Conservation (phyloP, 1,140 invertebrate species). For the Akabosia matsudoensis region DNA sequence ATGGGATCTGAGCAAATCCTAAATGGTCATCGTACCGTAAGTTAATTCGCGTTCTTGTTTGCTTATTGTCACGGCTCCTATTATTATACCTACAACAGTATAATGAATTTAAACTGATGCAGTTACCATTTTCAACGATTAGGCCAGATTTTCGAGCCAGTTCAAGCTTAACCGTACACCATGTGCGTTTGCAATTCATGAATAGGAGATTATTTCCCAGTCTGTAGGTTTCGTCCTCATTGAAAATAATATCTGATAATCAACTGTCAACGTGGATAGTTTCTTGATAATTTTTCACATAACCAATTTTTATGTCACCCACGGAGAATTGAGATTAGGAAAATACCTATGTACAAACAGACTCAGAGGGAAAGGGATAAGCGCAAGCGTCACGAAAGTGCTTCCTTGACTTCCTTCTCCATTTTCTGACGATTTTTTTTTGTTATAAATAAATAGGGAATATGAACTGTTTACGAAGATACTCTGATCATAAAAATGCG, state of each 20-base stretch:
- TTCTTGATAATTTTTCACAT: conserved; percentile 16
- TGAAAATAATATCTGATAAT: background rate
- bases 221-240: background rate
- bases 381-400: too few species aligned
- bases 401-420: conserved; percentile 20
- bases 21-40: background rate
- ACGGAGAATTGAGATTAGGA: background rate
- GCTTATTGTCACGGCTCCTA: conserved; percentile 21
- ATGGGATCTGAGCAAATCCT: too few species aligned
- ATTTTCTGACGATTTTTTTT: background rate
- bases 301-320: background rate
- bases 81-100: background rate
- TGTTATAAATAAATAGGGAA: background rate
- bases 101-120: background rate
- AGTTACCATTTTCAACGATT: background rate
- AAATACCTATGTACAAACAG: background rate
- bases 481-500: background rate
- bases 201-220: background rate
- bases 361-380: background rate
- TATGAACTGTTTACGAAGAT: background rate
- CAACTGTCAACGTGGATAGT: background rate
- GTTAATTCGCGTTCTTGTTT: background rate
- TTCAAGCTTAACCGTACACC: background rate
- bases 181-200: background rate
- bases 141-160: background rate